Evolutionary conservation across 2,888 invertebrate species (phyloP), one percentile per base, ranked within the genome.

Genomic region (Schizotus pectinicornis): DNA sequence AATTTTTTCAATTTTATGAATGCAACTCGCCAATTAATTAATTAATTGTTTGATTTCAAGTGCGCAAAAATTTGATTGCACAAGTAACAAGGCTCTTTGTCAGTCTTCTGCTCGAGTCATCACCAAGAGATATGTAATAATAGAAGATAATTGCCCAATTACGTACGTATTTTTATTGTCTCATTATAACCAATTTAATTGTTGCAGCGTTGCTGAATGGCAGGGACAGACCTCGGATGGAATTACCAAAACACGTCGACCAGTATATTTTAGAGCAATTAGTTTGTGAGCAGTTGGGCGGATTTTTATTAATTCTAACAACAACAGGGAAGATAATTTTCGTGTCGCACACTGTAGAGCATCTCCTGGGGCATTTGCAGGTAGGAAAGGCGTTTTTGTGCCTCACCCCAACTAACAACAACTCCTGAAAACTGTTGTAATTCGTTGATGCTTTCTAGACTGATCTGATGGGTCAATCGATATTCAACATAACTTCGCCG

Each of bases 361-460:
- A 89, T 70, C 86, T 92, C 70, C 82, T 96, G 66, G 95, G 95
- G 55, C 91, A 95, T 79, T 87, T 90, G 70, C 89, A 90, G 85
- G 90, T 91, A 80, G 80, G 58, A 46, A 31, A 47, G 35, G 32
- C 9, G n/a, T 22, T 49, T 22, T 31, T 39, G 14, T 8, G 9
- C 39, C n/a, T n/a, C n/a, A n/a, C n/a, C n/a, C n/a, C n/a, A n/a
- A n/a, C n/a, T n/a, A n/a, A n/a, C n/a, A n/a, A n/a, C n/a, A n/a
- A n/a, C n/a, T n/a, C n/a, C n/a, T n/a, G n/a, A n/a, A n/a, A n/a
- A n/a, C n/a, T n/a, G n/a, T 9, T 53, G 6, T 38, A 31, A 14
- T 45, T 38, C 12, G 12, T 54, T 47, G 50, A 36, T 39, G 22
- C 22, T 46, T 81, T 83, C 13, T 84, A 94, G 89, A 87, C 90